These are phyloP conservation scores for Chaetodon trifasciatus DNA, from an alignment of 2,797 vertebrate genomes.

Conservation along the genomic window DNA sequence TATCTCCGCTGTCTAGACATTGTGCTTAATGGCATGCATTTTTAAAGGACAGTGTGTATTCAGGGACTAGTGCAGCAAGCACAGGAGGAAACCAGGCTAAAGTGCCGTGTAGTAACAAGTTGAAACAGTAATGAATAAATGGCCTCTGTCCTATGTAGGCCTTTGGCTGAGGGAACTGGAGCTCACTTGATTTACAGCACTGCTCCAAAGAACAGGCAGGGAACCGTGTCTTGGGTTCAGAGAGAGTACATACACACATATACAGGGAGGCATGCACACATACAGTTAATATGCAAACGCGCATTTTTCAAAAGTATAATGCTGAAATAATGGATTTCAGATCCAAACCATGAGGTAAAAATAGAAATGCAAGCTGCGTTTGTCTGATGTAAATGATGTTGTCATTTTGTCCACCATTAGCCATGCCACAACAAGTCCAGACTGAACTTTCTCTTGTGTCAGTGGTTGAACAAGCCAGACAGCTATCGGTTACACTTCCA, in stretches of 20 bases:
- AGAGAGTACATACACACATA: constrained; percentile 41
- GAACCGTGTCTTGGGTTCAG: constrained; percentile 61
- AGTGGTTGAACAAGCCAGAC: constrained; percentile 64
- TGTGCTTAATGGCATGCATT: constrained; percentile 56
- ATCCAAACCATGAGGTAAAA: constrained; percentile 32
- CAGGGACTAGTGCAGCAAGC: constrained; percentile 35
- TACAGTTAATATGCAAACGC: not conserved
- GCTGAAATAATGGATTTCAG: constrained; percentile 8
- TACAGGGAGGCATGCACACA: constrained; percentile 9
- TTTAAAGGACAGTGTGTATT: constrained; percentile 55
- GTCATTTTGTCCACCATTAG: constrained; percentile 42
- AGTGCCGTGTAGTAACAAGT: constrained; percentile 64
- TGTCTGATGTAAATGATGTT: constrained; percentile 29
- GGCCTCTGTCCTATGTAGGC: constrained; percentile 49
- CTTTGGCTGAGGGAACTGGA: constrained; percentile 62
- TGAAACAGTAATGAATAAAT: constrained; percentile 61
- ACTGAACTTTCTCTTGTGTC: constrained; percentile 61
- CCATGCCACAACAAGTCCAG: constrained; percentile 50
- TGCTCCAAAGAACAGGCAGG: constrained; percentile 64
- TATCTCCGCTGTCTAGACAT: constrained; percentile 51
- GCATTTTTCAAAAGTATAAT: constrained; percentile 18
- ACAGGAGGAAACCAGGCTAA: constrained; percentile 49
- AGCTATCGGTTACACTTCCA: constrained; percentile 74
- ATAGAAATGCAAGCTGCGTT: constrained; percentile 23
- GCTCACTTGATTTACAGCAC: constrained; percentile 70